A percentile compares a stretch with the other conserved stretches of the same genome.
Evolutionary conservation across 2,113 vertebrate species (phyloP).

Genomic region (Gallinago media): DNA sequence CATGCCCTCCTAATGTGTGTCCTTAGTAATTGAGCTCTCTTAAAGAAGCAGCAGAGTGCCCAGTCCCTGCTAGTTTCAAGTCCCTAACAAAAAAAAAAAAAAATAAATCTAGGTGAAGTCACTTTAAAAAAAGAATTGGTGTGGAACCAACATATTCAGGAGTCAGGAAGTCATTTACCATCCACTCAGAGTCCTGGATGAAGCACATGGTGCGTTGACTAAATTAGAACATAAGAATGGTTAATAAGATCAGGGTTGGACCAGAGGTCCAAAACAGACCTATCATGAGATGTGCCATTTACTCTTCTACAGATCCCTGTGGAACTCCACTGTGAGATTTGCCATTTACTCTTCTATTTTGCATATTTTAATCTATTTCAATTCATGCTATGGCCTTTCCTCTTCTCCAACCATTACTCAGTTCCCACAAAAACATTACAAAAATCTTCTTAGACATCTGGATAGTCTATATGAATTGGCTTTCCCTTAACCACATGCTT

Average conservation of each 20-base stretch:
- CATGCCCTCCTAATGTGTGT: background rate
- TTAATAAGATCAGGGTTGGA: background rate
- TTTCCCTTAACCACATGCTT: background rate
- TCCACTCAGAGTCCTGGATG: background rate
- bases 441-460: background rate
- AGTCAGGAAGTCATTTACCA: background rate
- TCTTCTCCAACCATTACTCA: background rate
- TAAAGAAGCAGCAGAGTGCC: background rate
- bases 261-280: background rate
- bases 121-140: background rate
- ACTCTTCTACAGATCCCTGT: background rate
- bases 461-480: background rate
- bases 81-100: background rate
- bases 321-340: background rate
- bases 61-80: background rate
- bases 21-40: background rate
- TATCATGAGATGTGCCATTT: background rate
- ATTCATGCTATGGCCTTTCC: background rate
- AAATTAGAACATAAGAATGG: background rate
- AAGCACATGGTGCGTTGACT: background rate
- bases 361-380: background rate
- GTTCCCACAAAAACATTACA: background rate
- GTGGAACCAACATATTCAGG: background rate
- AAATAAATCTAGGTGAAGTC: background rate
- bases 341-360: background rate